These are phyloP conservation scores for Synergus itoensis DNA, from an alignment of 2,888 invertebrate genomes.

Conservation along the genomic window DNA sequence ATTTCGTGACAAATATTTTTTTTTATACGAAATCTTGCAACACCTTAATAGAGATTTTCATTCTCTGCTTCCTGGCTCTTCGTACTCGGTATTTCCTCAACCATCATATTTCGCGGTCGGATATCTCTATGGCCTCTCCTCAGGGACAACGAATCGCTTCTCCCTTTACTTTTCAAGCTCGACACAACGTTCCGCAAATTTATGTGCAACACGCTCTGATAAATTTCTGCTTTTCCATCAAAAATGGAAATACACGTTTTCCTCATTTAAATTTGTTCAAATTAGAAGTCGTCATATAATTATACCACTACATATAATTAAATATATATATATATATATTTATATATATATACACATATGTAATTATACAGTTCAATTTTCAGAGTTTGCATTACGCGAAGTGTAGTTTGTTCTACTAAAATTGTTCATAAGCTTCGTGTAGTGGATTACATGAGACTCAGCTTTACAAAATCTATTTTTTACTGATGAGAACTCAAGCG, in stretches of 20 bases:
- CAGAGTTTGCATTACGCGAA: neutral
- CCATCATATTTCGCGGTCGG: conserved; percentile 3
- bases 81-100: conserved; percentile 1
- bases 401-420: neutral
- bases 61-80: neutral
- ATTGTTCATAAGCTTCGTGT: neutral
- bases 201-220: neutral
- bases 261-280: neutral
- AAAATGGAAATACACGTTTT: neutral
- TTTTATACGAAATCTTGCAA: neutral
- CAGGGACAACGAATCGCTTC: neutral
- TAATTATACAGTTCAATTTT: too few species aligned
- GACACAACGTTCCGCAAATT: neutral
- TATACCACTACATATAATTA: neutral
- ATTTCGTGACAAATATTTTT: neutral
- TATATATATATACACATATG: too few species aligned
- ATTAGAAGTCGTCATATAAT: neutral
- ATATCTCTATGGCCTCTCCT: neutral
- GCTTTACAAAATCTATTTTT: neutral
- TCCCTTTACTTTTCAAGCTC: neutral
- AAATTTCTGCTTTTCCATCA: neutral
- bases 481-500: neutral
- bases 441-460: neutral
- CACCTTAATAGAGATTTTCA: neutral
- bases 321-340: too few species aligned